phyloP scores from a whole-genome alignment of 2,888 invertebrate genomes.

The Teinopalpus imperialis region DNA sequence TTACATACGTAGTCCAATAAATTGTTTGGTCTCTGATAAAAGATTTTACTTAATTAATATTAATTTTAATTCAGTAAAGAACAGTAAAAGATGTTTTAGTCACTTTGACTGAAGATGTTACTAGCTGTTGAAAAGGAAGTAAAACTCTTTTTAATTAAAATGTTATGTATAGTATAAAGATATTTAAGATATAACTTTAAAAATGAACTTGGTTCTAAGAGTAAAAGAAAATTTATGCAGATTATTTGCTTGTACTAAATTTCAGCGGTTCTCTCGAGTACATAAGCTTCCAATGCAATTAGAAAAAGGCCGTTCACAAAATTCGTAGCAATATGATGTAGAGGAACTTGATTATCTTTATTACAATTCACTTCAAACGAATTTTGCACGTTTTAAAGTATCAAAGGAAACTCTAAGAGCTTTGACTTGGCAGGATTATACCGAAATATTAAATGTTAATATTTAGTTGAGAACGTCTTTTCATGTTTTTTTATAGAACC shows the following conservation, averaged over 20 bases:
- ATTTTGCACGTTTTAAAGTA: slow-evolving; percentile 20
- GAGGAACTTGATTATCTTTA: slow-evolving; percentile 25
- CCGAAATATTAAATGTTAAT: slow-evolving; percentile 14
- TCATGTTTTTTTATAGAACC: neutral
- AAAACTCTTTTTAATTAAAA: too few species aligned
- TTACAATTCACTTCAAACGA: slow-evolving; percentile 23
- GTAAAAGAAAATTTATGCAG: too few species aligned
- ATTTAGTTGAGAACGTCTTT: neutral
- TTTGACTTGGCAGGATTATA: slow-evolving; percentile 17
- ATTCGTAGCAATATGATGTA: slow-evolving; percentile 18
- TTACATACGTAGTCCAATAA: too few species aligned
- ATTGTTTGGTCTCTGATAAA: too few species aligned
- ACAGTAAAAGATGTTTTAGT: too few species aligned
- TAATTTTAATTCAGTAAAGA: too few species aligned
- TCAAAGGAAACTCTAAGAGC: slow-evolving; percentile 31
- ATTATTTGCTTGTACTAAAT: neutral
- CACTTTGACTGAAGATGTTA: too few species aligned
- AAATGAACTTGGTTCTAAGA: too few species aligned
- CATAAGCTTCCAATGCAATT: slow-evolving; percentile 26
- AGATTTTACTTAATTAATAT: too few species aligned
- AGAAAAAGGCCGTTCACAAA: slow-evolving; percentile 21
- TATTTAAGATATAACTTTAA: too few species aligned
- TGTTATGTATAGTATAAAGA: too few species aligned
- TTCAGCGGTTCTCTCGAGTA: neutral
- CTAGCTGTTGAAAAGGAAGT: too few species aligned